Evolutionary conservation across 2,113 vertebrate species (phyloP).

Genomic region (Muscicapa adusta): DNA sequence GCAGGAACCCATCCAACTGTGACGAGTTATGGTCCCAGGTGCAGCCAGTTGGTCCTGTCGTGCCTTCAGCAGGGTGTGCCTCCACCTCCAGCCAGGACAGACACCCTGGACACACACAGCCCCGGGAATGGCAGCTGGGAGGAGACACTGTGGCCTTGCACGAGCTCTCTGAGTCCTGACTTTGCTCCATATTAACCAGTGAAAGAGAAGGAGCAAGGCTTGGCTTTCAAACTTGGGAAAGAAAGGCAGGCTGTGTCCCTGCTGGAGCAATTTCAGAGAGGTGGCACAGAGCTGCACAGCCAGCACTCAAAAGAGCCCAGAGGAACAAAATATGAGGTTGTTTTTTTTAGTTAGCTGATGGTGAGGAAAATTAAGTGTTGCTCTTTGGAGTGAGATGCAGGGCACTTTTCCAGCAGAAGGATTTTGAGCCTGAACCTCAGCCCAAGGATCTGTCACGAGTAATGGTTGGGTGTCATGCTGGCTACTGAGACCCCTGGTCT

Average conservation of each 20-base stretch:
- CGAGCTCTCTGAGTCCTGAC: neutral
- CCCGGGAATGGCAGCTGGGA: neutral
- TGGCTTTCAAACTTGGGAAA: neutral
- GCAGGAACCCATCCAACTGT: constrained; percentile 51
- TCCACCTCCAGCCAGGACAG: constrained; percentile 1
- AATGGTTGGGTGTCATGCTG: neutral
- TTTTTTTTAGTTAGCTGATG: neutral
- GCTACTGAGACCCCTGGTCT: neutral
- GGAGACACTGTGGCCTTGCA: neutral
- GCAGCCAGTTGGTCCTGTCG: neutral
- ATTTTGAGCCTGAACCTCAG: neutral
- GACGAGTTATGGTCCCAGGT: constrained; percentile 43
- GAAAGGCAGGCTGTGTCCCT: neutral
- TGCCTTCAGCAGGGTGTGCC: constrained; percentile 42
- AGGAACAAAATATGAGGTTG: neutral
- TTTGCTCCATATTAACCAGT: neutral
- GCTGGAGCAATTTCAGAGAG: neutral
- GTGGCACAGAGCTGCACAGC: neutral
- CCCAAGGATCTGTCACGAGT: neutral
- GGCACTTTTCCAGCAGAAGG: neutral
- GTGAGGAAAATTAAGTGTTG: neutral
- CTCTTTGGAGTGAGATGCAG: neutral
- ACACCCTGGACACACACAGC: neutral
- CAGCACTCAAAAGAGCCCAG: neutral
- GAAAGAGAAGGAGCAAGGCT: neutral